phyloP scores from a whole-genome alignment of 2,113 vertebrate genomes.

The Oncorhynchus clarkii region DNA sequence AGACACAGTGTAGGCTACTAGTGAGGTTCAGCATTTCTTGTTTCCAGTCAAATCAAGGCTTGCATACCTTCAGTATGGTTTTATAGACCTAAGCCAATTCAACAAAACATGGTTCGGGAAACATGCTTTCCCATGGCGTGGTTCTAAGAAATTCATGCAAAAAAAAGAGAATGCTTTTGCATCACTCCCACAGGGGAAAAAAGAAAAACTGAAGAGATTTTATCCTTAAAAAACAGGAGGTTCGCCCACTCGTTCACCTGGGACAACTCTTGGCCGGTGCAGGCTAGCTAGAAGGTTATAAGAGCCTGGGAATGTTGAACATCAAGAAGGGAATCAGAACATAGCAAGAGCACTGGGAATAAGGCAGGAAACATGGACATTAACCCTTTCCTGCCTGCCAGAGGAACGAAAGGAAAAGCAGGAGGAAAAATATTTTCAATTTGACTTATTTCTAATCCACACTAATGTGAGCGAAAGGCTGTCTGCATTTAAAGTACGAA shows the following conservation, averaged over 20 bases:
- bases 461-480: slow-evolving; percentile 36
- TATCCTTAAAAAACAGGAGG: slow-evolving; percentile 86
- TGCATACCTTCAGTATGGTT: background rate
- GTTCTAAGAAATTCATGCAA: slow-evolving; percentile 44
- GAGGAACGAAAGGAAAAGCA: slow-evolving; percentile 54
- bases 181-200: slow-evolving; percentile 31
- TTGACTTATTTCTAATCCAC: slow-evolving; percentile 37
- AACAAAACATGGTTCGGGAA: slow-evolving; percentile 40
- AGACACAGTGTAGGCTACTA: too few species aligned
- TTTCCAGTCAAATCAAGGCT: background rate
- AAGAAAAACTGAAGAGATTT: slow-evolving; percentile 60
- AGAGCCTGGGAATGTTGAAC: slow-evolving; percentile 99
- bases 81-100: slow-evolving; percentile 14
- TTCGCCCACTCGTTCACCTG: slow-evolving; percentile 93
- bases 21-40: too few species aligned
- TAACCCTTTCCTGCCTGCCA: slow-evolving; percentile 87
- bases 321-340: slow-evolving; percentile 92
- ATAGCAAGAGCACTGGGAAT: slow-evolving; percentile 86
- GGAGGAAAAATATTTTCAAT: slow-evolving; percentile 37
- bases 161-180: slow-evolving; percentile 51
- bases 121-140: slow-evolving; percentile 63
- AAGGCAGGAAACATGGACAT: slow-evolving; percentile 91
- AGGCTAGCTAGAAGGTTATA: slow-evolving; percentile 87
- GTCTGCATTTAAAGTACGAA: slow-evolving; percentile 14
- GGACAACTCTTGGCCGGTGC: slow-evolving; percentile 84